Conservation (phyloP, 2,797 vertebrate species). For the Decapterus maruadsi region DNA sequence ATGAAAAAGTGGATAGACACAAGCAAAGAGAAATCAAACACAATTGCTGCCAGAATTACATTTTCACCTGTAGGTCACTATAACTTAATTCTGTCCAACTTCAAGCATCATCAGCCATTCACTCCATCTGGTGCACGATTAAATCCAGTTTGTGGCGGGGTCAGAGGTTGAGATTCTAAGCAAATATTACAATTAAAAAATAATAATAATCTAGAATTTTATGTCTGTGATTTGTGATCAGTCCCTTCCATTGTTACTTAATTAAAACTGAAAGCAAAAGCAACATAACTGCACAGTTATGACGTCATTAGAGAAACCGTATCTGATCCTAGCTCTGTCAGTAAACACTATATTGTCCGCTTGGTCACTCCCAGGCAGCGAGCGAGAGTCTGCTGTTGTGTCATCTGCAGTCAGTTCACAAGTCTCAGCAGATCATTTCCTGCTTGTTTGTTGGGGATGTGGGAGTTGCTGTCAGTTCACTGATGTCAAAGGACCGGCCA, state of each 20-base stretch:
- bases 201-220: not conserved
- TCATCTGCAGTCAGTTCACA: constrained; percentile 28
- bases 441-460: constrained; percentile 44
- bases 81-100: not conserved
- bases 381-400: constrained; percentile 41
- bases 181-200: not conserved
- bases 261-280: not conserved
- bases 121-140: not conserved
- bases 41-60: not conserved
- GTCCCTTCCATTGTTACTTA: not conserved
- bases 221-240: not conserved
- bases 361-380: constrained; percentile 30
- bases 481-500: constrained; percentile 54
- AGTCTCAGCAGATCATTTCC: constrained; percentile 45
- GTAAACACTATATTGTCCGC: not conserved
- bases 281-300: not conserved
- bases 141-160: not conserved
- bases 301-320: constrained; percentile 1
- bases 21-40: constrained; percentile 2
- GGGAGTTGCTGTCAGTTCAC: constrained; percentile 47
- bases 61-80: not conserved
- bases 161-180: not conserved
- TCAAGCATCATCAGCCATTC: not conserved
- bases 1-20: constrained; percentile 6
- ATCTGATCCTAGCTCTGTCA: constrained; percentile 14